Base-by-base conservation (phyloP, 2,113 vertebrate genomes). In the Callipepla squamata region DNA sequence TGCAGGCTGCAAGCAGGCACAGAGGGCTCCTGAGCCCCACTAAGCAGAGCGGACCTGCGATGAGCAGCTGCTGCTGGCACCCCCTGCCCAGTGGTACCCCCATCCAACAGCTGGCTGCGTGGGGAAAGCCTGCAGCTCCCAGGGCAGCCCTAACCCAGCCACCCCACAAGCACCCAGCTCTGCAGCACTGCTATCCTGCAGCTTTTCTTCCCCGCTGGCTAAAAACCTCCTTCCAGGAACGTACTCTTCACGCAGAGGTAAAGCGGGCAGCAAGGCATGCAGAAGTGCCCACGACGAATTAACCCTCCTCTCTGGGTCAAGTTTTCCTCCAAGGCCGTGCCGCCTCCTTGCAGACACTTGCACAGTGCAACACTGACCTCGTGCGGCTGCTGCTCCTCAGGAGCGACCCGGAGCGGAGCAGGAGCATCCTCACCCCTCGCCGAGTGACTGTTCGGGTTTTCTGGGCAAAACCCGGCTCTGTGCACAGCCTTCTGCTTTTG, bases 301-400 rank as follows among this genome's bases (percentile, higher is more conserved):
- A 5, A 45, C 57, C 59, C 51, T 74, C 55, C 30, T 40, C 28
- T 20, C 75, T 12, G 69, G 79, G 81, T 93, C 90, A 91, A 87
- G 85, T 94, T 90, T 87, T 48, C 78, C 84, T 84, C 51, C 87
- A 83, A 87, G 78, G 62, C 82, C 66, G 3, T 1, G 12, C 14
- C 5, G 75, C 14, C 40, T 84, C 38, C 45, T 62, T 7, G 13
- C 80, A 20, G 16, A n/a, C 45, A 0, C 1, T 95, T 96, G 50
- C 76, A 2, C 77, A 50, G 93, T 93, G 51, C 97, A 97, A 97
- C 87, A 97, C 96, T 95, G 97, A 94, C 97, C 97, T 98, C 96
- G 81, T 87, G 97, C 86, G 97, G 96, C 77, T 61, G 38, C 25
- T 1, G 4, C 47, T 57, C 84, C 75, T 11, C 55, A 3, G 47